Evolutionary conservation across 2,797 vertebrate genomes (phyloP).

Genomic region (Cetoscarus ocellatus): DNA sequence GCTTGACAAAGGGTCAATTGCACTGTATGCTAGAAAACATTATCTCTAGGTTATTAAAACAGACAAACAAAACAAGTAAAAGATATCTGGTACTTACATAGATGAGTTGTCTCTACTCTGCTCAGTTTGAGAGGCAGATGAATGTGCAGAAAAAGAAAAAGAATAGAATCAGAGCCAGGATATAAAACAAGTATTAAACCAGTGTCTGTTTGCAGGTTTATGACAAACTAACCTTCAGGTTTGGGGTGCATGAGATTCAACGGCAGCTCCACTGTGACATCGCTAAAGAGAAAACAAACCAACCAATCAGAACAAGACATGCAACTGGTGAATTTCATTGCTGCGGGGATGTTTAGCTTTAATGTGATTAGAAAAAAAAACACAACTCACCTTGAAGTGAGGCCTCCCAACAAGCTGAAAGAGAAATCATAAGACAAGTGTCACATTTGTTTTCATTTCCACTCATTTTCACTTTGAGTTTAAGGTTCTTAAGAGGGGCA

Average conservation of each 20-base stretch:
- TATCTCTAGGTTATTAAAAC: no score
- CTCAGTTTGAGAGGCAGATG: constrained; percentile 4
- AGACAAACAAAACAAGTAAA: no score
- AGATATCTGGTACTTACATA: constrained; percentile 60
- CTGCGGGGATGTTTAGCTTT: background rate
- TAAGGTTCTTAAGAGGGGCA: background rate
- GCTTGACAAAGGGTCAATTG: no score
- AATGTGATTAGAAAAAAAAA: background rate
- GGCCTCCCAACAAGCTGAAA: constrained; percentile 89
- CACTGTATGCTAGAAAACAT: no score
- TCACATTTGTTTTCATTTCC: background rate
- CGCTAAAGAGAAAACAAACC: constrained; percentile 78
- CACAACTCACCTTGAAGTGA: constrained; percentile 89
- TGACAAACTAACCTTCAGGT: constrained; percentile 81
- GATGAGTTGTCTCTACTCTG: constrained; percentile 66
- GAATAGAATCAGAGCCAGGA: background rate
- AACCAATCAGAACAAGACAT: constrained; percentile 27
- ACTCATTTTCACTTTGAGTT: background rate
- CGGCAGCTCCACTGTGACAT: constrained; percentile 89
- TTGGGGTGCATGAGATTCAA: constrained; percentile 92
- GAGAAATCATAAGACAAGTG: constrained; percentile 8
- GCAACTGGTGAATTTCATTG: background rate
- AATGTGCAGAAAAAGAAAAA: constrained; percentile 19
- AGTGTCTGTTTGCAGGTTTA: background rate
- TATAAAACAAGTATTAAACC: background rate